A percentile compares a stretch with the other conserved stretches of the same genome.
Conservation (phyloP, 1,140 invertebrate species). For the Steinernema feltiae region DNA sequence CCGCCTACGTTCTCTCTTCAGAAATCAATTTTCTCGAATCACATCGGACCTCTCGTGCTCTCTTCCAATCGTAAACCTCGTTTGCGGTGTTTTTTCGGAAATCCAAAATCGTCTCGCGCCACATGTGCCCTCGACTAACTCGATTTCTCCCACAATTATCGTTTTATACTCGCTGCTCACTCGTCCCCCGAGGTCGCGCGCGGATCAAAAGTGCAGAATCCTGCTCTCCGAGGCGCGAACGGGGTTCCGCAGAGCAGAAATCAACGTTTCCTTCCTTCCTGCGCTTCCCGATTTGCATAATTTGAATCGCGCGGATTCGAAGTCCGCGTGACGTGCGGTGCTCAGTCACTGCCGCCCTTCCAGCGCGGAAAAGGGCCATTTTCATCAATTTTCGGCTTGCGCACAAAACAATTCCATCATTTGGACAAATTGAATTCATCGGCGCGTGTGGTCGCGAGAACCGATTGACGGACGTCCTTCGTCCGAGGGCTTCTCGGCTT, state of each 20-base stretch:
- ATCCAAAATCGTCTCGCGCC: not conserved
- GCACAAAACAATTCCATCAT: conserved; percentile 15
- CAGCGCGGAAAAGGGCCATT: not conserved
- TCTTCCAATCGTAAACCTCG: not conserved
- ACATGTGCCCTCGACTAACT: conserved; percentile 8
- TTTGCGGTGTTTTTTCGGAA: not conserved
- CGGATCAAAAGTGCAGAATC: not conserved
- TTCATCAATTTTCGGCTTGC: conserved; percentile 3
- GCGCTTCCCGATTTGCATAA: conserved; percentile 6
- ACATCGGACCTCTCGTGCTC: no score
- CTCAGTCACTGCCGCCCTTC: not conserved
- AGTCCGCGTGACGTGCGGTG: not conserved
- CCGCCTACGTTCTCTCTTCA: no score
- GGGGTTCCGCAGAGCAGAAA: not conserved
- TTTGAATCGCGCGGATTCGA: not conserved
- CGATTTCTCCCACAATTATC: not conserved
- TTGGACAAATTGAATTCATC: conserved; percentile 15
- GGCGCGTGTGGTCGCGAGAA: conserved; percentile 9
- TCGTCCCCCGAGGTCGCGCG: not conserved
- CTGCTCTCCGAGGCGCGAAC: no score
- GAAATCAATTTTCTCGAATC: not conserved
- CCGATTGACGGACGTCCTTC: not conserved
- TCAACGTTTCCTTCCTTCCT: not conserved
- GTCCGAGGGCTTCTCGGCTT: not conserved
- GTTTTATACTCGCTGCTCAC: not conserved